Evolutionary conservation across 2,888 invertebrate species (phyloP), one percentile per base, ranked within the genome.

Genomic region (Oxytorus armatus): DNA sequence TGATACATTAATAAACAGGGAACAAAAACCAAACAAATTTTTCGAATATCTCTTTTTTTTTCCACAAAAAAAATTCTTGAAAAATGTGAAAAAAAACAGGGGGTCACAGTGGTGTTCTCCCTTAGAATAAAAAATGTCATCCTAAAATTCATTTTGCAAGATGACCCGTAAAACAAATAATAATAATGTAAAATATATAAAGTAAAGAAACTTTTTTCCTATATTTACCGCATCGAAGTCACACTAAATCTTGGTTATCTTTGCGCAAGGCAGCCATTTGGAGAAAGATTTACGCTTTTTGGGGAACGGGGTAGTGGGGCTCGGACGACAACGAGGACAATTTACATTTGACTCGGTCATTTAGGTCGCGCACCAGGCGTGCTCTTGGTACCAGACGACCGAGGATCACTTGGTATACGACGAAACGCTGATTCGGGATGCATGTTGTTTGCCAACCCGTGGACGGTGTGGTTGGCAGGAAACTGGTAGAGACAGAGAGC

Each of bases 361-460:
- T 73, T 49, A 63, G 66, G 77, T 61, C 73, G 77, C 25, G 73
- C 73, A 51, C 36, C 29, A 49, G 72, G 65, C 51, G 53, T 49
- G 53, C 66, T 63, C 29, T n/a, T n/a, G 79, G 76, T 76, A 72
- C 75, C 70, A 61, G 53, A 72, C 59, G 39, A 65, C 42, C 47
- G 23, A 61, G 33, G 53, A 49, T 59, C 65, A 51, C 70, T 83
- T 79, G 49, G 81, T 82, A 79, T 84, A 82, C 83, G 83, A 82
- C 77, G 82, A 81, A 81, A 83, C 81, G 83, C 83, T 85, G 86
- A 85, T 87, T 87, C 81, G 76, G 83, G 82, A 87, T 88, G 86
- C 87, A 86, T 82, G 84, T 83, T 88, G 88, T 88, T 86, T 88
- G 85, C 86, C 80, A 80, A 87, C 79, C 85, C 84, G 78, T 77